Percentiles rank a stretch among this genome's conserved stretches.
These are phyloP conservation scores for Ophion obscuratus DNA, from an alignment of 2,888 invertebrate species.

Conservation along the genomic window DNA sequence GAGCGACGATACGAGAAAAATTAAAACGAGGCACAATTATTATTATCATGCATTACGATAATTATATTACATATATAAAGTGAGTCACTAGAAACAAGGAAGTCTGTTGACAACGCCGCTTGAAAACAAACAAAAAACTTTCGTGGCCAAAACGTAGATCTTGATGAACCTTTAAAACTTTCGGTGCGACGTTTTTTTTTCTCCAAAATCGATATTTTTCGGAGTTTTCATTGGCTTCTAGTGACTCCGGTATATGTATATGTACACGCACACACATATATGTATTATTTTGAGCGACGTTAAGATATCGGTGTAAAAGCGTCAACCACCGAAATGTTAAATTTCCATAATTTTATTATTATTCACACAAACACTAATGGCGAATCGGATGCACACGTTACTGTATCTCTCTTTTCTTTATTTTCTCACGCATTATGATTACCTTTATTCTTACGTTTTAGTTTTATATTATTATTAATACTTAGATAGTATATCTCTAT, in stretches of 20 bases:
- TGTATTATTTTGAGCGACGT: slow-evolving; percentile 49
- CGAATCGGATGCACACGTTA: slow-evolving; percentile 68
- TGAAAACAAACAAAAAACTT: no score
- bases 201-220: background rate
- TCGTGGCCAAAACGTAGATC: background rate
- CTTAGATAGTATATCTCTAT: slow-evolving; percentile 68
- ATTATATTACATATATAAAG: slow-evolving; percentile 26
- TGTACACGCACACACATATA: slow-evolving; percentile 2
- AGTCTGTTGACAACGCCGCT: background rate
- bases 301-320: slow-evolving; percentile 60
- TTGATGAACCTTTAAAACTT: background rate
- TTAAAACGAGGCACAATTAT: slow-evolving; percentile 54
- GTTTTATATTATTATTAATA: slow-evolving; percentile 68
- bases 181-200: background rate
- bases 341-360: slow-evolving; percentile 71
- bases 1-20: slow-evolving; percentile 1
- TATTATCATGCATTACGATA: slow-evolving; percentile 58
- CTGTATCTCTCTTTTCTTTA: slow-evolving; percentile 62
- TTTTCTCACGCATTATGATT: slow-evolving; percentile 75
- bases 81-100: background rate
- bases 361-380: slow-evolving; percentile 50
- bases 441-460: slow-evolving; percentile 76
- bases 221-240: background rate
- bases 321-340: slow-evolving; percentile 69
- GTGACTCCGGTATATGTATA: background rate